phyloP scores from a whole-genome alignment of 2,797 vertebrate genomes.

The Dermochelys coriacea region DNA sequence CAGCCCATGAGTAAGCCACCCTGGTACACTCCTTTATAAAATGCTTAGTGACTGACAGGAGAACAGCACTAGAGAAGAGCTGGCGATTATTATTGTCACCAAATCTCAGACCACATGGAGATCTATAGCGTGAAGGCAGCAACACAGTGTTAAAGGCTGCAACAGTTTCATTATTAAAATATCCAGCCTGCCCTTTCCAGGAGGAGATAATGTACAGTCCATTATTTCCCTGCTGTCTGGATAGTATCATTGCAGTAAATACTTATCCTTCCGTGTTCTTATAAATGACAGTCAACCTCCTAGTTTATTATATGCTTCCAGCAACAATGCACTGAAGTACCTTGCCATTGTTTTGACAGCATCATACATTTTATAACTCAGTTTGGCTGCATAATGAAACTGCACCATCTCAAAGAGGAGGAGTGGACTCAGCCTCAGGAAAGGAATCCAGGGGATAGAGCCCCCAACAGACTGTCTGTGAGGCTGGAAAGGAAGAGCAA shows the following conservation, averaged over 20 bases:
- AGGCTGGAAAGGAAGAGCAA: background rate
- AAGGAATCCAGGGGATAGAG: background rate
- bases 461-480: background rate
- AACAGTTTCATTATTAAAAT: background rate
- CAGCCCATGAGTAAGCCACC: background rate
- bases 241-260: background rate
- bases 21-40: background rate
- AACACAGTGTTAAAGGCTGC: background rate
- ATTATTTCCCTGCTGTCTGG: background rate
- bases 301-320: conserved; percentile 7
- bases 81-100: background rate
- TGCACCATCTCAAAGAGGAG: background rate
- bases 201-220: background rate
- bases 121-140: background rate
- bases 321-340: conserved; percentile 15
- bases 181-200: background rate
- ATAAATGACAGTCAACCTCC: conserved; percentile 10
- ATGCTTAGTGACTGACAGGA: background rate
- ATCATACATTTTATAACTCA: background rate
- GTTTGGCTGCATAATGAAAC: conserved; percentile 8
- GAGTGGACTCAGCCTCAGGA: background rate
- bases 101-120: background rate
- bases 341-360: conserved; percentile 23
- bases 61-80: background rate
- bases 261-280: background rate